phyloP scores from a whole-genome alignment of 2,888 invertebrate species.

The Aspidapion aeneum region DNA sequence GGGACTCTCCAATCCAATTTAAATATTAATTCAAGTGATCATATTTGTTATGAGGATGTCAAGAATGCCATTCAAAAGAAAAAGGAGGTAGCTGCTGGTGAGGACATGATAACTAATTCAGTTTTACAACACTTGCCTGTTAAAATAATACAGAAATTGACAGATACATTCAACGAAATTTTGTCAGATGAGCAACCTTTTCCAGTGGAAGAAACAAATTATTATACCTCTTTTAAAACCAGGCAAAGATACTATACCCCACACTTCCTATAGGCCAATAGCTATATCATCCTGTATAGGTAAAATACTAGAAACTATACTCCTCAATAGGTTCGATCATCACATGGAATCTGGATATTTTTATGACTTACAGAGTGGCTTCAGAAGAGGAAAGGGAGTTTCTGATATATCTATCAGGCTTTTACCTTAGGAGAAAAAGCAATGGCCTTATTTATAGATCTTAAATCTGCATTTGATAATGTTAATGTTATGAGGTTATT shows the following conservation, averaged over 20 bases:
- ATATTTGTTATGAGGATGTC: background rate
- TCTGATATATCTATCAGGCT: background rate
- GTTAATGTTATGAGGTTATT: background rate
- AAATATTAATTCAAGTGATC: background rate
- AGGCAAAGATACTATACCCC: background rate
- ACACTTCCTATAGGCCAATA: constrained; percentile 1
- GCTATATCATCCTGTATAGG: background rate
- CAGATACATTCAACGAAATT: background rate
- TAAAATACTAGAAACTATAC: background rate
- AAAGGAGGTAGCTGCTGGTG: background rate
- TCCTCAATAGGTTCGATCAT: background rate
- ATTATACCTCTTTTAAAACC: background rate
- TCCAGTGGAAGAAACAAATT: background rate
- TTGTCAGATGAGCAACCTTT: background rate
- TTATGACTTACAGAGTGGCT: background rate
- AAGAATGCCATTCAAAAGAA: background rate
- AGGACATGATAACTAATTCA: background rate
- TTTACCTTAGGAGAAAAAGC: background rate
- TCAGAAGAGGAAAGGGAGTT: background rate
- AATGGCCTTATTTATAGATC: constrained; percentile 4
- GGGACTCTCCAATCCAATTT: background rate
- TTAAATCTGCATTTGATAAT: constrained; percentile 6
- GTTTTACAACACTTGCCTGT: background rate
- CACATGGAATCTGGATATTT: background rate
- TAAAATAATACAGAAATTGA: background rate